Evolutionary conservation across 2,113 vertebrate genomes (phyloP).

Genomic region (Platichthys stellatus): DNA sequence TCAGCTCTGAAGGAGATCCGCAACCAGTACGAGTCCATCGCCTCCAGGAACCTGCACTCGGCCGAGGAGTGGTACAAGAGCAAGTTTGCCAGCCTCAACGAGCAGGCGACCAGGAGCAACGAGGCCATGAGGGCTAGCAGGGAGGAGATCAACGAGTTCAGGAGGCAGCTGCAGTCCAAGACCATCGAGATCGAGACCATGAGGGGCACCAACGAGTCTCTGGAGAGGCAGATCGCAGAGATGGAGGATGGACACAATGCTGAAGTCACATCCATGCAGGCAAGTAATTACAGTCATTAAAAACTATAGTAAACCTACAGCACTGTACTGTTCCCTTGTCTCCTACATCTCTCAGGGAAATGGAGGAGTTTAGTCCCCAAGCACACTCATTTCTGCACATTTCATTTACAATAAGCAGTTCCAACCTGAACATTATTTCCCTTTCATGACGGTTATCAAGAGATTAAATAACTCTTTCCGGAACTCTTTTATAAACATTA

Average conservation of each 20-base stretch:
- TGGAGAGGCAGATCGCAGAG: conserved; percentile 91
- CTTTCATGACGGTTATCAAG: background rate
- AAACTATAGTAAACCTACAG: background rate
- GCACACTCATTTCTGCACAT: too few species aligned
- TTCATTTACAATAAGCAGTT: too few species aligned
- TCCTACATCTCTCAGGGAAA: background rate
- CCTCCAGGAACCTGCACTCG: conserved; percentile 90
- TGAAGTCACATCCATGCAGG: conserved; percentile 88
- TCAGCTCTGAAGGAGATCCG: conserved; percentile 91
- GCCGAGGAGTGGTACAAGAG: conserved; percentile 92
- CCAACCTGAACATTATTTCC: background rate
- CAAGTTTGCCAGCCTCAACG: conserved; percentile 87
- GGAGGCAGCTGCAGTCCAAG: conserved; percentile 91
- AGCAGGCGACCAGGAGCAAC: conserved; percentile 88
- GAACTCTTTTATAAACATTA: background rate
- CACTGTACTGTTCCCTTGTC: background rate
- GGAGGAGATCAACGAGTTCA: conserved; percentile 90
- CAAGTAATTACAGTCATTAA: conserved; percentile 31
- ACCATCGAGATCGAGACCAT: conserved; percentile 90
- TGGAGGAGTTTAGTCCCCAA: too few species aligned
- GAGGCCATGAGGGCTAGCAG: conserved; percentile 89
- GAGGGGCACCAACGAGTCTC: conserved; percentile 88
- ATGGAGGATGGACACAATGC: conserved; percentile 87
- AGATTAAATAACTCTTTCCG: background rate
- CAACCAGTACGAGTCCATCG: conserved; percentile 88